phyloP scores from a whole-genome alignment of 2,113 vertebrate genomes.

The Propithecus coquereli region DNA sequence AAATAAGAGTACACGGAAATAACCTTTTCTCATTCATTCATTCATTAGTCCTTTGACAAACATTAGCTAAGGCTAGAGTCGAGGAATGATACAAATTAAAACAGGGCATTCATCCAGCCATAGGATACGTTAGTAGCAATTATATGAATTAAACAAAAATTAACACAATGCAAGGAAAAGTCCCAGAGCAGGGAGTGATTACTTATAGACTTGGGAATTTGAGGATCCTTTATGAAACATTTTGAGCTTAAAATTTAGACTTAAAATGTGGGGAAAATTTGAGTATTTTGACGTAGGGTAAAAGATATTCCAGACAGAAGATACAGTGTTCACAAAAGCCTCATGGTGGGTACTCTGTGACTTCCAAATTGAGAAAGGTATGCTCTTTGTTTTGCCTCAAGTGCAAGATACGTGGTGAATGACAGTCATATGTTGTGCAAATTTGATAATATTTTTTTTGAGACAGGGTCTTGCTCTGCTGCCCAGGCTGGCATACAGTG shows the following conservation, averaged over 20 bases:
- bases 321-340: neutral
- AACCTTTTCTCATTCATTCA: neutral
- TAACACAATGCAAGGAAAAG: neutral
- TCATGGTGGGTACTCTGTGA: neutral
- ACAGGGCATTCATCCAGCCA: neutral
- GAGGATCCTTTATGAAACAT: neutral
- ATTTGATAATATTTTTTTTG: neutral
- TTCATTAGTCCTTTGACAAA: neutral
- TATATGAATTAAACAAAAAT: slow-evolving; percentile 2
- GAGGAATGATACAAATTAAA: neutral
- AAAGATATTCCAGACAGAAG: neutral
- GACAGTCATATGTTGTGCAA: neutral
- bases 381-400: neutral
- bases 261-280: neutral
- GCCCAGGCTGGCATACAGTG: too few relatives aligned
- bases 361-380: neutral
- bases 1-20: neutral
- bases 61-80: neutral
- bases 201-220: neutral
- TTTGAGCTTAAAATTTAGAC: slow-evolving; percentile 25
- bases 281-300: neutral
- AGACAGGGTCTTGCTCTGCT: too few relatives aligned
- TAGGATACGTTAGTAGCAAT: neutral
- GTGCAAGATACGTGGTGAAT: neutral
- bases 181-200: neutral